These are phyloP conservation scores for Gallinago nigripennis DNA, from an alignment of 2,797 vertebrate genomes.

Conservation along the genomic window DNA sequence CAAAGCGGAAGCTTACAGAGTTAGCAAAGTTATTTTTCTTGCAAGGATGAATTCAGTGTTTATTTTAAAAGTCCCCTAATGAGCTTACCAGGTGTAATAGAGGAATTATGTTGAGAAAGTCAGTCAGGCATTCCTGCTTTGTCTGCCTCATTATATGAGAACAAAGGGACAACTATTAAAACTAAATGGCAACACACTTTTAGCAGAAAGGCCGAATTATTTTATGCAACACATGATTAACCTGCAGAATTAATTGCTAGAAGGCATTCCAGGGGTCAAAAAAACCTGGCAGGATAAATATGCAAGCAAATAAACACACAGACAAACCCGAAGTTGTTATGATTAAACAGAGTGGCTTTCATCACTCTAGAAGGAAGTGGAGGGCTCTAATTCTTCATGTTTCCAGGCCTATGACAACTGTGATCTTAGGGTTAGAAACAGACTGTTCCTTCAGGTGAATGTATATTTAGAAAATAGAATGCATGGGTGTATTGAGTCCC, in stretches of 20 bases:
- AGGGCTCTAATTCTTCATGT: not conserved
- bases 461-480: not conserved
- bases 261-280: not conserved
- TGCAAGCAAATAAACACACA: not conserved
- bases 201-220: conserved; percentile 28
- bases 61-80: not conserved
- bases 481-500: not conserved
- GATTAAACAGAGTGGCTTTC: not conserved
- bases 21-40: not conserved
- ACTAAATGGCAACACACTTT: not conserved
- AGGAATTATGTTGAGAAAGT: conserved; percentile 12
- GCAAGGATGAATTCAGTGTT: not conserved
- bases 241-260: conserved; percentile 41
- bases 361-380: not conserved
- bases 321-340: not conserved
- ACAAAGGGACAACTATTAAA: conserved; percentile 34
- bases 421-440: not conserved
- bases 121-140: conserved; percentile 20
- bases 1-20: not conserved
- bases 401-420: not conserved
- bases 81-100: not conserved
- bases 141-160: conserved; percentile 26
- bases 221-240: conserved; percentile 23
- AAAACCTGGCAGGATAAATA: not conserved
- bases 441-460: not conserved